phyloP scores from a whole-genome alignment of 1,140 invertebrate species.

The Drosophila virilis region DNA sequence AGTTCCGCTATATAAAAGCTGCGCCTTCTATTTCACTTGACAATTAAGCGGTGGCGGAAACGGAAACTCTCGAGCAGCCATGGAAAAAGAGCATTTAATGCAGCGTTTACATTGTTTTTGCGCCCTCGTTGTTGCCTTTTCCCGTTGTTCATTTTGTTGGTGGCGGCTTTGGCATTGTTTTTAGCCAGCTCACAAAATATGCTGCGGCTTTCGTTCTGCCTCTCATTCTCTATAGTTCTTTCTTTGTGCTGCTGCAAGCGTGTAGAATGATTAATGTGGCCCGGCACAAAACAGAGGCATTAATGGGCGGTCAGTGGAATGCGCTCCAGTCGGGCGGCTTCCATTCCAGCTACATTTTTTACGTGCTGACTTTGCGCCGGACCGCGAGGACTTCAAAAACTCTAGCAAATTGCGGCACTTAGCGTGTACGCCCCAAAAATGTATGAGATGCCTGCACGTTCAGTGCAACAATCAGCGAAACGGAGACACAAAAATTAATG shows the following conservation, averaged over 20 bases:
- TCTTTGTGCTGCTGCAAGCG: slow-evolving; percentile 57
- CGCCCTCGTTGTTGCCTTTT: slow-evolving; percentile 11
- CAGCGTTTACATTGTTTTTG: slow-evolving; percentile 64
- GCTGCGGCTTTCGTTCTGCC: slow-evolving; percentile 6
- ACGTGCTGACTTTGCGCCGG: slow-evolving; percentile 30
- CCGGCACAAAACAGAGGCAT: slow-evolving; percentile 54
- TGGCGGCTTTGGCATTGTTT: slow-evolving; percentile 36
- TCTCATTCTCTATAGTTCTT: too few relatives aligned
- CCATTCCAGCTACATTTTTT: slow-evolving; percentile 62
- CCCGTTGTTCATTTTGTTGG: slow-evolving; percentile 46
- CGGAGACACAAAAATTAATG: slow-evolving; percentile 67
- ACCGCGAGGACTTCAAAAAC: slow-evolving; percentile 18
- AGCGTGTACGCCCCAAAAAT: slow-evolving; percentile 25
- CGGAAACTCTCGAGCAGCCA: slow-evolving; percentile 58
- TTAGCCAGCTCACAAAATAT: slow-evolving; percentile 37
- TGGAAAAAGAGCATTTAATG: slow-evolving; percentile 67
- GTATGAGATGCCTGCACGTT: slow-evolving; percentile 63
- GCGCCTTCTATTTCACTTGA: slow-evolving; percentile 31
- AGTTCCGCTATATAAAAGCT: not conserved
- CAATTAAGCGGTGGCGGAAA: slow-evolving; percentile 57
- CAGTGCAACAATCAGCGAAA: slow-evolving; percentile 47
- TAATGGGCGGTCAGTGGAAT: slow-evolving; percentile 72
- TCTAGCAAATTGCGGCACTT: slow-evolving; percentile 38
- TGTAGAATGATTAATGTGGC: slow-evolving; percentile 76
- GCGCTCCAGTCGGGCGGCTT: slow-evolving; percentile 38